Conservation (phyloP, 2,113 vertebrate species). For the Tricholaema leucomelas region DNA sequence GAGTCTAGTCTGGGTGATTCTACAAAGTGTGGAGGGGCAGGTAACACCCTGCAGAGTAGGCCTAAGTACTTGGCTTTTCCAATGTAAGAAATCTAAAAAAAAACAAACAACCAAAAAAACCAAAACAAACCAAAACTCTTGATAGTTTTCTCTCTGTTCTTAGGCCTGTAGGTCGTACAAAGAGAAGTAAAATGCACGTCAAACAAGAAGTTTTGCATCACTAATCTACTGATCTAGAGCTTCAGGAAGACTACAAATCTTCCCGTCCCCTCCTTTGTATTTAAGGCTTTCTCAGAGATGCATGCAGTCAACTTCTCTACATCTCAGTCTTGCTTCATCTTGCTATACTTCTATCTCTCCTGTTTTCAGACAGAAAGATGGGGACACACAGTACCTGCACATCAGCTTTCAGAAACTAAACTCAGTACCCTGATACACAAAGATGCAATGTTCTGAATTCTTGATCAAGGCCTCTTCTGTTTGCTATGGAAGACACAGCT, state of each 20-base stretch:
- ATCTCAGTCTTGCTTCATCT: background rate
- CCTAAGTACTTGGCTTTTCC: background rate
- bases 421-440: background rate
- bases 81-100: background rate
- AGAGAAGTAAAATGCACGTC: background rate
- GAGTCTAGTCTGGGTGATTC: too few relatives aligned
- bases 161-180: background rate
- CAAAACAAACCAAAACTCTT: too few relatives aligned
- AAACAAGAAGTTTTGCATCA: background rate
- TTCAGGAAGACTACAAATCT: background rate
- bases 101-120: too few relatives aligned
- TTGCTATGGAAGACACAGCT: background rate
- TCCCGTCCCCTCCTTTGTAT: background rate
- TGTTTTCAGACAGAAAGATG: background rate
- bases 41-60: background rate
- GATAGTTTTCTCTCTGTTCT: too few relatives aligned
- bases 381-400: background rate
- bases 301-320: background rate
- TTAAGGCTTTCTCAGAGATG: background rate
- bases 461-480: background rate
- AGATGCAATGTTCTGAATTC: background rate
- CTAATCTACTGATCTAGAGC: background rate
- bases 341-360: background rate
- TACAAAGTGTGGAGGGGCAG: too few relatives aligned
- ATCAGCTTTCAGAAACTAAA: background rate